A percentile compares a stretch with the other conserved stretches of the same genome.
These are phyloP conservation scores for Sebastes umbrosus DNA, from an alignment of 2,797 vertebrate species.

Conservation along the genomic window DNA sequence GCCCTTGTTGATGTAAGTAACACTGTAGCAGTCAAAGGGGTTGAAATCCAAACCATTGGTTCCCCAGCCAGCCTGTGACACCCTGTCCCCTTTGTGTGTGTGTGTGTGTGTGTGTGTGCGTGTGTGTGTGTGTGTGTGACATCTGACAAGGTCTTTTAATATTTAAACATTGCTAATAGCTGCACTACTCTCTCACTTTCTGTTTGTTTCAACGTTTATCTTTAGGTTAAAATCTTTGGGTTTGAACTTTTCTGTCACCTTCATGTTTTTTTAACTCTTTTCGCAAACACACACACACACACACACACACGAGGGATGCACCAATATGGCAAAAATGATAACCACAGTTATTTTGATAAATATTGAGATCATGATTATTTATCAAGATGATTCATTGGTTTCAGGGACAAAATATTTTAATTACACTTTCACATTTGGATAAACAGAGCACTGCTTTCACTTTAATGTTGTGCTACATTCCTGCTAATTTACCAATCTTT, in stretches of 20 bases:
- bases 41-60: slow-evolving; percentile 66
- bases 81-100: slow-evolving; percentile 19
- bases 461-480: too few species aligned
- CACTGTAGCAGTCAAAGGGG: slow-evolving; percentile 55
- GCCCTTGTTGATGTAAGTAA: slow-evolving; percentile 79
- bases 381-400: too few species aligned
- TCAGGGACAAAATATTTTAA: too few species aligned
- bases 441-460: too few species aligned
- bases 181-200: slow-evolving; percentile 12
- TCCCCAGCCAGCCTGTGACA: slow-evolving; percentile 24
- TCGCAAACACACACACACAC: too few species aligned
- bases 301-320: too few species aligned
- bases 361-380: too few species aligned
- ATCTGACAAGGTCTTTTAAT: slow-evolving; percentile 61
- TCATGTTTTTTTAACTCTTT: too few species aligned
- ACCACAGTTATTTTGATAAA: too few species aligned
- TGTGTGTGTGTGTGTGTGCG: neutral
- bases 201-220: slow-evolving; percentile 17
- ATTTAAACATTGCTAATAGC: slow-evolving; percentile 67
- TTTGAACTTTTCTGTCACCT: neutral
- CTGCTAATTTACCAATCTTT: too few species aligned
- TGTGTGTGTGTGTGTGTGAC: slow-evolving; percentile 13
- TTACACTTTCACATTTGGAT: too few species aligned
- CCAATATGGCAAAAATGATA: too few species aligned
- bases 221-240: neutral